phyloP scores from a whole-genome alignment of 2,113 vertebrate genomes.

The Gymnorhina tibicen region DNA sequence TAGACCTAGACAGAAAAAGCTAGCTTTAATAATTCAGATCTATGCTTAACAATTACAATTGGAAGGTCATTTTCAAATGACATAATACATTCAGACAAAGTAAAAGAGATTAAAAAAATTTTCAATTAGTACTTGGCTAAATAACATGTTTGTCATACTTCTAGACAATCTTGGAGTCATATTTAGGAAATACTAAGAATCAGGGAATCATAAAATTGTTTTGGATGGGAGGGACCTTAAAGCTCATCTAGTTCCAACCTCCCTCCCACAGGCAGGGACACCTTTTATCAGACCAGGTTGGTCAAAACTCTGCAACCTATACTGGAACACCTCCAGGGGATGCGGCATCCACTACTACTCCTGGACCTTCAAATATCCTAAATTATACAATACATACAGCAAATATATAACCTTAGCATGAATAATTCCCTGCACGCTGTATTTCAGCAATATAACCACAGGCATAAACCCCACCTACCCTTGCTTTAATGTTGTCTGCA shows the following conservation, averaged over 20 bases:
- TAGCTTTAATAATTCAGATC: background rate
- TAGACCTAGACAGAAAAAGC: background rate
- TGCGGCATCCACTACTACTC: background rate
- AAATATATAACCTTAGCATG: background rate
- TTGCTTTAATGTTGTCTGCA: background rate
- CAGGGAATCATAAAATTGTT: background rate
- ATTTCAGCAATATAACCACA: background rate
- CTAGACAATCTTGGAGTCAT: background rate
- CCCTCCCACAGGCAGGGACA: background rate
- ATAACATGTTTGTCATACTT: background rate
- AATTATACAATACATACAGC: background rate
- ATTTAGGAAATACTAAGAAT: background rate
- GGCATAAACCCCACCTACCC: background rate
- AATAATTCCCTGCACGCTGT: background rate
- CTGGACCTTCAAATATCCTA: background rate
- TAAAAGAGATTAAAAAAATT: background rate
- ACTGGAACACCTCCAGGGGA: background rate
- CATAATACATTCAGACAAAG: background rate
- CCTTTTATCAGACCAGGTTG: background rate
- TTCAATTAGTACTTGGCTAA: background rate
- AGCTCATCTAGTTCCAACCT: fast-evolving
- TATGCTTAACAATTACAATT: background rate
- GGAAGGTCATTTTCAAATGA: background rate
- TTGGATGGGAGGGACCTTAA: background rate
- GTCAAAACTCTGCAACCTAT: background rate